Evolutionary conservation across 2,113 vertebrate genomes (phyloP).

Genomic region (Centropristis striata): DNA sequence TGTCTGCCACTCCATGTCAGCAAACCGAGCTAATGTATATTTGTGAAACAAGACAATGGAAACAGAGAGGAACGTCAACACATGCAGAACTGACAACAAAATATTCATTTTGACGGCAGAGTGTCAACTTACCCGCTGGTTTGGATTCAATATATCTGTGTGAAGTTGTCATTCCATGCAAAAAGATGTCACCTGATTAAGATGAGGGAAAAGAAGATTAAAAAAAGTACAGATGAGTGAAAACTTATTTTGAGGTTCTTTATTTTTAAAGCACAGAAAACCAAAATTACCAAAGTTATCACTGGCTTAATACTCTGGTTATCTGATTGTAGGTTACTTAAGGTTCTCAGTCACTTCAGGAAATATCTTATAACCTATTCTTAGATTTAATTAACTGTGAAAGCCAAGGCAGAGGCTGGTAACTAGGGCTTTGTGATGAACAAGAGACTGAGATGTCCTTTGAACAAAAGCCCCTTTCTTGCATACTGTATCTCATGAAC

Average conservation of each 20-base stretch:
- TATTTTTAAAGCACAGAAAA: background rate
- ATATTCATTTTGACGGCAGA: background rate
- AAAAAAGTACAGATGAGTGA: too few relatives aligned
- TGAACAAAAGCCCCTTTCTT: slow-evolving; percentile 2
- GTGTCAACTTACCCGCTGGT: slow-evolving; percentile 69
- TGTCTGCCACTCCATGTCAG: slow-evolving; percentile 91
- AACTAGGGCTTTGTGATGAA: background rate
- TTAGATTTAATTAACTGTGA: background rate
- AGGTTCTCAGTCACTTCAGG: background rate
- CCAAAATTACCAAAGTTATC: too few relatives aligned
- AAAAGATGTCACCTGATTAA: slow-evolving; percentile 50
- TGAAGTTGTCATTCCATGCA: slow-evolving; percentile 82
- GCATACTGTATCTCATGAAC: background rate
- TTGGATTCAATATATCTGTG: slow-evolving; percentile 79
- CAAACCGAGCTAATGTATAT: slow-evolving; percentile 68
- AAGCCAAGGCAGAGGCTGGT: background rate
- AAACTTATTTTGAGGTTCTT: background rate
- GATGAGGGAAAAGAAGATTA: background rate
- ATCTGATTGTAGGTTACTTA: background rate
- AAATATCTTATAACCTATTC: background rate
- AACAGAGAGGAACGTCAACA: slow-evolving; percentile 25
- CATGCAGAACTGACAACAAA: background rate
- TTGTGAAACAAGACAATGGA: slow-evolving; percentile 33
- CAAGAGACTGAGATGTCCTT: background rate
- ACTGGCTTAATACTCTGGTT: background rate